Percentiles rank a stretch among this genome's conserved stretches.
phyloP scores from a whole-genome alignment of 2,113 vertebrate species.

The Merops nubicus region DNA sequence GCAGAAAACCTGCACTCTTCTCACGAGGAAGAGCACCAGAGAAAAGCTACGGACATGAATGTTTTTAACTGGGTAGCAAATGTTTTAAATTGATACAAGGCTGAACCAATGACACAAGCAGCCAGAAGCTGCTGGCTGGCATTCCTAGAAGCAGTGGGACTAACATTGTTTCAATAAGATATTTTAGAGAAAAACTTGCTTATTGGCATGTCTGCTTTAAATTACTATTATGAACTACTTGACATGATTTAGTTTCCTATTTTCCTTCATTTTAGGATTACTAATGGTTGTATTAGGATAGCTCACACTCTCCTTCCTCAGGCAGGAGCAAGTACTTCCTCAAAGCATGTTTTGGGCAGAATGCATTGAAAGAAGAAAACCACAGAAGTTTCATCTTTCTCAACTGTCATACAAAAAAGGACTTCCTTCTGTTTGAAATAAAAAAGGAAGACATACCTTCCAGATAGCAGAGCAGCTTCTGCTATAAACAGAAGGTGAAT shows the following conservation, averaged over 20 bases:
- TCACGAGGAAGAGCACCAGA: not conserved
- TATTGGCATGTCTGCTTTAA: not conserved
- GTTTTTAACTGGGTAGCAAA: not conserved
- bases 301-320: not conserved
- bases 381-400: slow-evolving; percentile 36
- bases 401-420: slow-evolving; percentile 8
- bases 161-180: not conserved
- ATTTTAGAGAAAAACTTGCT: not conserved
- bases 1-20: not conserved
- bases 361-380: not conserved
- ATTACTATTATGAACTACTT: not conserved
- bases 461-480: not conserved
- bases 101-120: not conserved
- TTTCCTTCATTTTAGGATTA: not conserved
- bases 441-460: not conserved
- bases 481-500: slow-evolving; percentile 5
- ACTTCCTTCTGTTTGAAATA: not conserved
- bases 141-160: not conserved
- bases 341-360: not conserved
- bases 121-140: not conserved
- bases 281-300: not conserved
- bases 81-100: not conserved
- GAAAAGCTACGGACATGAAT: not conserved
- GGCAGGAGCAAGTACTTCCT: slow-evolving; percentile 43
- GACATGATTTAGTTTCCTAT: not conserved